These are phyloP conservation scores for Drosophila grimshawi DNA, from an alignment of 1,140 invertebrate species.

Conservation along the genomic window DNA sequence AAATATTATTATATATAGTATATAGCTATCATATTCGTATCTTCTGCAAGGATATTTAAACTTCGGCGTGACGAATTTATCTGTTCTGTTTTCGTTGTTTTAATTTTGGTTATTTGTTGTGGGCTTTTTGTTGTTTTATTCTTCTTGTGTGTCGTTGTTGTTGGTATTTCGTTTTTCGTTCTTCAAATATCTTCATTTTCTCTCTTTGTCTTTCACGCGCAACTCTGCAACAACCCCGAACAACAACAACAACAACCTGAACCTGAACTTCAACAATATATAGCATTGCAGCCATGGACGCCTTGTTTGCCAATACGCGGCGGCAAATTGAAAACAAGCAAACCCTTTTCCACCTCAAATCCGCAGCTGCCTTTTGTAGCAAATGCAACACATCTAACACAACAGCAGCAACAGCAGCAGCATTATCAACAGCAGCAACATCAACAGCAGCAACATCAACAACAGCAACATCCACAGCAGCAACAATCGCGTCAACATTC, in stretches of 20 bases:
- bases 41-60: no score
- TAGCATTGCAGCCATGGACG: slow-evolving; percentile 84
- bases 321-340: slow-evolving; percentile 84
- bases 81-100: not conserved
- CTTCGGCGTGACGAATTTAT: no score
- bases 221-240: slow-evolving; percentile 30
- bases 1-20: no score
- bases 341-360: slow-evolving; percentile 84
- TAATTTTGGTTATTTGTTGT: slow-evolving; percentile 22
- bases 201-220: slow-evolving; percentile 71
- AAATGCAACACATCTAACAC: slow-evolving; percentile 43
- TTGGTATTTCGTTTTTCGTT: slow-evolving; percentile 76
- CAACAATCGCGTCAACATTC: slow-evolving; percentile 60
- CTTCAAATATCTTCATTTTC: slow-evolving; percentile 77
- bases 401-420: slow-evolving; percentile 44
- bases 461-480: slow-evolving; percentile 23
- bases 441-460: slow-evolving; percentile 28
- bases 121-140: slow-evolving; percentile 26
- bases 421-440: slow-evolving; percentile 32
- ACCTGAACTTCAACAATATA: slow-evolving; percentile 37
- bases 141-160: slow-evolving; percentile 44
- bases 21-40: no score
- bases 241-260: slow-evolving; percentile 43
- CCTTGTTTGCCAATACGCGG: slow-evolving; percentile 84
- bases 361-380: slow-evolving; percentile 81